Evolutionary conservation across 2,888 invertebrate species (phyloP).

Genomic region (Petrolisthes cinctipes): DNA sequence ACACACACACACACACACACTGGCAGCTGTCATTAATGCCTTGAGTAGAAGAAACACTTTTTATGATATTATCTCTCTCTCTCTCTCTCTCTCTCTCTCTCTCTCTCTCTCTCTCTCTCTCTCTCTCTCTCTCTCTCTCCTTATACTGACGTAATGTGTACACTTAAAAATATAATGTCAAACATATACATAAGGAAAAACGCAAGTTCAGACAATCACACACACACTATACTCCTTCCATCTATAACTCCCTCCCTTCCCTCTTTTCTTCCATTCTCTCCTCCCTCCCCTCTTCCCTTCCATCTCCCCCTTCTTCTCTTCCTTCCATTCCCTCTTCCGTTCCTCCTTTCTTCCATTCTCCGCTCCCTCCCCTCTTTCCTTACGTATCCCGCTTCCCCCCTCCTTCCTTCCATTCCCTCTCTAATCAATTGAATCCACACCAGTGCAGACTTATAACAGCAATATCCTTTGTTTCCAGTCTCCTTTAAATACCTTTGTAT

Average conservation of each 20-base stretch:
- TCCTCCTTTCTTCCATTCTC: not conserved
- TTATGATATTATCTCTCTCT: constrained; percentile 10
- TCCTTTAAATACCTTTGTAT: no score
- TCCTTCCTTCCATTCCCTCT: not conserved
- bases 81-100: constrained; percentile 15
- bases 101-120: not conserved
- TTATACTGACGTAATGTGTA: not conserved
- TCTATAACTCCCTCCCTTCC: not conserved
- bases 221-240: not conserved
- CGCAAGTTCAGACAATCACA: not conserved
- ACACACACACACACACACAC: constrained; percentile 15
- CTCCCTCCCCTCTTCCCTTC: not conserved
- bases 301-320: not conserved
- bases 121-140: constrained; percentile 4
- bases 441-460: not conserved
- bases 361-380: not conserved
- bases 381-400: not conserved
- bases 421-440: not conserved
- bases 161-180: not conserved
- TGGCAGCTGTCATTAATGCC: not conserved
- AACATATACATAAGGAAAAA: not conserved
- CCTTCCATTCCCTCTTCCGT: not conserved
- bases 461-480: not conserved
- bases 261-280: not conserved
- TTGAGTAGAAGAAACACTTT: not conserved